Conservation (phyloP, 1,140 invertebrate species). For the Drosophila tristis region DNA sequence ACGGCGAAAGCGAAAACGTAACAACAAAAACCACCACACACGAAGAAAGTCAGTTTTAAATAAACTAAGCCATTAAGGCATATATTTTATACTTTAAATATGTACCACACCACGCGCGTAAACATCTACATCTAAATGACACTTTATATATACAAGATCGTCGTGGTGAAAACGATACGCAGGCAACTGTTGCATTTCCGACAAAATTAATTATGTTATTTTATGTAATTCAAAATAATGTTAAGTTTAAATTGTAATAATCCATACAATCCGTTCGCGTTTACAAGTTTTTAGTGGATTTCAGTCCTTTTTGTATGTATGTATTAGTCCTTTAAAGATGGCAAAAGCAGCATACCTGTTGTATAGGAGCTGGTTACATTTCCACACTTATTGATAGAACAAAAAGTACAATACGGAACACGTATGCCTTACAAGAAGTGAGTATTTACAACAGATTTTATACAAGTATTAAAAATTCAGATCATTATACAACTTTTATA, state of each 20-base stretch:
- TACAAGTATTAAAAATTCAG: slow-evolving; percentile 53
- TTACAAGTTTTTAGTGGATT: slow-evolving; percentile 37
- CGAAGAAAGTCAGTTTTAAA: slow-evolving; percentile 81
- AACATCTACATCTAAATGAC: not conserved
- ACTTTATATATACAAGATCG: not conserved
- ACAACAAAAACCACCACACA: slow-evolving; percentile 70
- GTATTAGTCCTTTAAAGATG: slow-evolving; percentile 10
- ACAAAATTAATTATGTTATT: slow-evolving; percentile 20
- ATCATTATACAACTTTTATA: slow-evolving; percentile 1
- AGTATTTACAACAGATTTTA: slow-evolving; percentile 41
- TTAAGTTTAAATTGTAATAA: slow-evolving; percentile 33
- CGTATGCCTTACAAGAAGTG: slow-evolving; percentile 41
- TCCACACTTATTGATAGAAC: slow-evolving; percentile 25
- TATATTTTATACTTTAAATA: not conserved
- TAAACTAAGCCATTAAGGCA: not conserved
- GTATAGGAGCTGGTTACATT: slow-evolving; percentile 5
- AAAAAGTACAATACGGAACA: slow-evolving; percentile 43
- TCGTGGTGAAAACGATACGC: slow-evolving; percentile 1
- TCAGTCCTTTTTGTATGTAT: slow-evolving; percentile 20
- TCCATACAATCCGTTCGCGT: slow-evolving; percentile 2
- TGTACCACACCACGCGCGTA: not conserved
- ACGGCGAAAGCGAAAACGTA: slow-evolving; percentile 74
- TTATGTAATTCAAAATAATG: slow-evolving; percentile 23
- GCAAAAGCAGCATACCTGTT: slow-evolving; percentile 1
- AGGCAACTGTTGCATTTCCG: slow-evolving; percentile 38